Evolutionary conservation across 2,888 invertebrate species (phyloP).

Genomic region (Automeris io): DNA sequence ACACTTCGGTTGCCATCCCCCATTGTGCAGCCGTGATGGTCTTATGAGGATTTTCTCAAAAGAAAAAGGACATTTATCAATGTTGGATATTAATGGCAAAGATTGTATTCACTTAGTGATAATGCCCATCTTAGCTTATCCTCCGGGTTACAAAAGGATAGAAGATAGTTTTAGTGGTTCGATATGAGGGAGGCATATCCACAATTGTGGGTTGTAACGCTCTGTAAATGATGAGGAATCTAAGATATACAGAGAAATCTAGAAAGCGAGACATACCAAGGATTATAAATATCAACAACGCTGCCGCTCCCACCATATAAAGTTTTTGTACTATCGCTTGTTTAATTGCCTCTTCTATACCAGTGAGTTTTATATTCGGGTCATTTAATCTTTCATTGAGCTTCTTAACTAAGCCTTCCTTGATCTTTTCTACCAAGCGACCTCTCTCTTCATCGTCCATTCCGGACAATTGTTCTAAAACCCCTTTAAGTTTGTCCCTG

Average conservation of each 20-base stretch:
- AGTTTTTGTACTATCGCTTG: slow-evolving; percentile 41
- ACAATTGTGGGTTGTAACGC: too few relatives aligned
- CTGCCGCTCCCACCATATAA: slow-evolving; percentile 36
- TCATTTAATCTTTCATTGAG: slow-evolving; percentile 41
- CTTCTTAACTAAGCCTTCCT: slow-evolving; percentile 44
- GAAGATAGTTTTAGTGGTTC: too few relatives aligned
- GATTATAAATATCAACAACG: slow-evolving; percentile 43
- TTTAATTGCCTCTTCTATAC: slow-evolving; percentile 44
- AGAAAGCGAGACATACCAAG: slow-evolving; percentile 36
- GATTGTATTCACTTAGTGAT: too few relatives aligned
- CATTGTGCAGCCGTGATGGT: too few relatives aligned
- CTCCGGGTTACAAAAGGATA: too few relatives aligned
- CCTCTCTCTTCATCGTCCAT: slow-evolving; percentile 48
- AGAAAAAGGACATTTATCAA: too few relatives aligned
- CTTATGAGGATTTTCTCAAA: too few relatives aligned
- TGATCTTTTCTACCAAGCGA: slow-evolving; percentile 47
- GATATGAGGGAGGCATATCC: too few relatives aligned
- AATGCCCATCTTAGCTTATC: too few relatives aligned
- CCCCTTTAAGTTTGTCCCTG: slow-evolving; percentile 39
- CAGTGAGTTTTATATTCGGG: slow-evolving; percentile 33
- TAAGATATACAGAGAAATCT: background rate
- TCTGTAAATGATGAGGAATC: too few relatives aligned
- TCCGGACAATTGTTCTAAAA: slow-evolving; percentile 38
- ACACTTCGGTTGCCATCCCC: too few relatives aligned
- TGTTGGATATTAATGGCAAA: too few relatives aligned